Percentiles rank a stretch among this genome's conserved stretches.
Evolutionary conservation across 2,797 vertebrate genomes (phyloP).

Genomic region (Knipowitschia caucasica): DNA sequence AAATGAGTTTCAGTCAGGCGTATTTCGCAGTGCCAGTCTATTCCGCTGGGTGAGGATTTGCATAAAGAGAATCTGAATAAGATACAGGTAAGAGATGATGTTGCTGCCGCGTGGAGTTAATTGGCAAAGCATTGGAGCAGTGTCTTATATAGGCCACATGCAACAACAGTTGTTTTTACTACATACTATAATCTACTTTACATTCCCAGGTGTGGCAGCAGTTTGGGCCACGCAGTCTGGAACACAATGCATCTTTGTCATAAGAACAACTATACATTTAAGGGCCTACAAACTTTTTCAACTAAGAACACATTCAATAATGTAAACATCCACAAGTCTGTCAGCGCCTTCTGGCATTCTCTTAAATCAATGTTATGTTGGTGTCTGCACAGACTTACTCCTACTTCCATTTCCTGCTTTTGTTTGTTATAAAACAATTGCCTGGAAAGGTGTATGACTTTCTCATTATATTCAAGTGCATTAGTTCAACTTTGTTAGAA

Average conservation of each 20-base stretch:
- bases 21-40: conserved; percentile 45
- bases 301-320: conserved; percentile 5
- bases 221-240: conserved; percentile 34
- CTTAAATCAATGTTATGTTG: background rate
- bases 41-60: conserved; percentile 61
- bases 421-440: background rate
- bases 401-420: background rate
- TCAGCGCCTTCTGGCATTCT: background rate
- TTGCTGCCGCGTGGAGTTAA: conserved; percentile 42
- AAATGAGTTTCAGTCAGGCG: conserved; percentile 63
- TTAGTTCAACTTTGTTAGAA: background rate
- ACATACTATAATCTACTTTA: conserved; percentile 31
- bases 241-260: conserved; percentile 10
- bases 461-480: background rate
- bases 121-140: conserved; percentile 41
- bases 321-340: background rate
- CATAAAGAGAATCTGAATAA: conserved; percentile 64
- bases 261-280: conserved; percentile 32
- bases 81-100: conserved; percentile 47
- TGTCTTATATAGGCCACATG: conserved; percentile 47
- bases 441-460: background rate
- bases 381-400: background rate
- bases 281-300: background rate
- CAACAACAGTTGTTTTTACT: conserved; percentile 36
- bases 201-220: conserved; percentile 41